Base-by-base conservation (phyloP, 2,888 invertebrate genomes). In the Caenorhabditis sp. region DNA sequence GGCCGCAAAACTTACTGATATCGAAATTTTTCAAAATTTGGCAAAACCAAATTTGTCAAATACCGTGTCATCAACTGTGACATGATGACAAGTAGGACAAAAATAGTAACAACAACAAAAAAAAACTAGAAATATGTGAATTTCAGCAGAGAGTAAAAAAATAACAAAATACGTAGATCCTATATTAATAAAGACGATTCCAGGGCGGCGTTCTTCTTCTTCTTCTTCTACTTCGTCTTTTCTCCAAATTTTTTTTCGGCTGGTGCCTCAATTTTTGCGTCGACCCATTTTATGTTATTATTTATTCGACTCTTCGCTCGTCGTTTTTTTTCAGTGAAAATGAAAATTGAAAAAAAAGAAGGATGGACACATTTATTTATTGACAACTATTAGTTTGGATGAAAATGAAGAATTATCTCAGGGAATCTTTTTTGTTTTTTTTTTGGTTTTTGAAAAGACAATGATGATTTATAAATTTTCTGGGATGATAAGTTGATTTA, bases 271-370 rank as follows among this genome's bases (percentile, higher is more conserved):
- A 31, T 31, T 31, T 31, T 31, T 31, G 31, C 58, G 60, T 51
- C 57, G 54, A 24, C 60, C 61, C 57, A 61, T 69, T 69, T 69
- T 69, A 69, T 69, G 69, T 69, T 69, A 69, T 69, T 69, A 69
- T 69, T 69, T 69, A 69, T 69, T 69, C 69, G 69, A 26, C 58
- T 37, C 24, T 53, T 58, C 60, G 63, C 27, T 53, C 54, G 63
- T 62, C 51, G 37, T 49, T 31, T 54, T 59, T 60, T 50, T 19
- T 4, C 31, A 23, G 54, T 66, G 49, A 50, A 43, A 43, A 58
- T 58, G 58, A 58, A 58, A 36, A 43, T 58, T 10, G 58, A 27
- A 58, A 21, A 54, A 14, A 55, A 50, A 43, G 21, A 43, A 43
- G 43, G 43, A 50, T 10, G 54, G 43, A 65, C 24, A 54, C 17